Conservation (phyloP, 2,113 vertebrate species). For the Thymallus thymallus region DNA sequence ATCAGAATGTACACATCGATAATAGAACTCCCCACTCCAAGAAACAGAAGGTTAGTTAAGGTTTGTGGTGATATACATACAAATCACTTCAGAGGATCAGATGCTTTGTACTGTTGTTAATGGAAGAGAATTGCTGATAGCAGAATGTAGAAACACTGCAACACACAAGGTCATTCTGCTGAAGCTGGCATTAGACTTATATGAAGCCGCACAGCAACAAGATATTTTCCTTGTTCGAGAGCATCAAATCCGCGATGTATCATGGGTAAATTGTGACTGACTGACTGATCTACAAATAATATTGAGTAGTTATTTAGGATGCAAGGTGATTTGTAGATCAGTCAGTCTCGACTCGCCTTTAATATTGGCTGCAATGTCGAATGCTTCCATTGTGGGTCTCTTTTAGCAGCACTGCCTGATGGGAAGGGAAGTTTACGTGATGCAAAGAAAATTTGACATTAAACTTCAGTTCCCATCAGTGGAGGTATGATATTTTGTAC, state of each 20-base stretch:
- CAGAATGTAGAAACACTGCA: constrained; percentile 1
- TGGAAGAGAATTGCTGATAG: constrained; percentile 5
- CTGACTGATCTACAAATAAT: no score
- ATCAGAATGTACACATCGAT: constrained; percentile 15
- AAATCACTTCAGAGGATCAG: constrained; percentile 24
- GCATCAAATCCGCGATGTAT: no score
- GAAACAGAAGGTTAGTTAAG: constrained; percentile 8
- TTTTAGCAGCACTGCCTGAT: constrained; percentile 1
- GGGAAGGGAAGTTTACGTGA: constrained; percentile 35
- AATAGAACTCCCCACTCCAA: constrained; percentile 21
- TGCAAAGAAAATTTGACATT: neutral
- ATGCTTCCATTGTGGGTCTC: neutral
- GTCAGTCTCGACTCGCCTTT: no score
- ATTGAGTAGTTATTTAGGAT: no score
- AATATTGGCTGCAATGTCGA: no score
- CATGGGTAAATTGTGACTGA: no score
- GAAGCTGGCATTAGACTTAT: neutral
- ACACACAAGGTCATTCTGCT: neutral
- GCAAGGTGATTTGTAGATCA: no score
- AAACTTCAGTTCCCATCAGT: constrained; percentile 29
- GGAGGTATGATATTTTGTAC: neutral
- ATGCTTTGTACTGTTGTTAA: constrained; percentile 24
- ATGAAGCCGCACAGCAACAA: constrained; percentile 10
- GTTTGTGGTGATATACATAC: constrained; percentile 45
- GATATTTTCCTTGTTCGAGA: neutral